Conservation (phyloP, 2,888 invertebrate species). For the Cheilosia impressa region DNA sequence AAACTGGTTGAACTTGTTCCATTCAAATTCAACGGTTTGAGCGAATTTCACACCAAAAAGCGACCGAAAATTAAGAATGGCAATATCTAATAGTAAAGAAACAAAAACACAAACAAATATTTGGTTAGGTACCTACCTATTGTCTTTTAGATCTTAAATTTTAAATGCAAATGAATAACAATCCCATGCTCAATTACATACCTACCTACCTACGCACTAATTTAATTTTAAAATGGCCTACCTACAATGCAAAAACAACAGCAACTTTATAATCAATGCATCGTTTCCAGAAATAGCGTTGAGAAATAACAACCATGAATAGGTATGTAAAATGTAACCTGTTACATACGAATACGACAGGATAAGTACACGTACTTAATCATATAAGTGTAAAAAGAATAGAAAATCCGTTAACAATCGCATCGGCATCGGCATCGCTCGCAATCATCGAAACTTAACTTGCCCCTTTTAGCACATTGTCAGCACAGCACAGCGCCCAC, state of each 20-base stretch:
- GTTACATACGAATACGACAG: neutral
- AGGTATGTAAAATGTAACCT: neutral
- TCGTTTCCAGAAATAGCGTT: too few species aligned
- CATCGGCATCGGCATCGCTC: too few species aligned
- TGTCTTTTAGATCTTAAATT: too few species aligned
- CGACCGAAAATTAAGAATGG: slow-evolving; percentile 32
- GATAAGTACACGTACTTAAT: too few species aligned
- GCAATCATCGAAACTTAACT: neutral
- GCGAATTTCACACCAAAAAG: slow-evolving; percentile 16
- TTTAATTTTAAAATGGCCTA: too few species aligned
- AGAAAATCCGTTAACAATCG: neutral
- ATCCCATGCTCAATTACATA: too few species aligned
- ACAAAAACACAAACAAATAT: neutral
- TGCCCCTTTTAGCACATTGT: neutral
- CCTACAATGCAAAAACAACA: too few species aligned
- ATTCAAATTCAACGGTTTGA: slow-evolving; percentile 28
- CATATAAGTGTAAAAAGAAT: neutral
- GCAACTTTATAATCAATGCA: too few species aligned
- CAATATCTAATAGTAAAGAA: neutral
- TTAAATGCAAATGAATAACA: too few species aligned
- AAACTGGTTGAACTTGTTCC: slow-evolving; percentile 72
- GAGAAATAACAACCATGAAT: too few species aligned
- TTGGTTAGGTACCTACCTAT: neutral
- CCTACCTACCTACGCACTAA: too few species aligned
- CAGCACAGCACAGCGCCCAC: neutral